Evolutionary conservation across 2,113 vertebrate species (phyloP), one percentile per base, ranked within the genome.

Genomic region (Sciurus niger): DNA sequence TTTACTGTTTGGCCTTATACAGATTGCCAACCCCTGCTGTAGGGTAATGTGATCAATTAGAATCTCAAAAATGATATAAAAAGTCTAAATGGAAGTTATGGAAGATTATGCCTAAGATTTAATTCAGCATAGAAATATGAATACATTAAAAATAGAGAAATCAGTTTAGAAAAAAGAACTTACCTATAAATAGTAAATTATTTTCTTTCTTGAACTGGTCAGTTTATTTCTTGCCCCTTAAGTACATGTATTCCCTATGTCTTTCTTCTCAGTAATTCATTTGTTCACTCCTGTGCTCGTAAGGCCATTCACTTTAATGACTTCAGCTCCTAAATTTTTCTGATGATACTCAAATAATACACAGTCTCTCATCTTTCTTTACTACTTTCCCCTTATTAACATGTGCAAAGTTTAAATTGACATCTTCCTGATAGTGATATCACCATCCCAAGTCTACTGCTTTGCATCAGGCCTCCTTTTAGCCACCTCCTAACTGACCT

Each of bases 291-390:
- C 46, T 40, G 17, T 25, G 16, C 55, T 43, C 40, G 32, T 43
- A 48, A 68, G 22, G 10, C 34, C 17, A 37, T 46, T 83, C 12
- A 55, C 9, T 88, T 5, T 82, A 3, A 53, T 4, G 17, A 30
- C 43, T 28, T 76, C 14, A 55, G n/a, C 43, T 94, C 53, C 79
- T 83, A 40, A 43, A n/a, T 83, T 37, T 48, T 68, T 88, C 28
- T 82, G 9, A 28, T 92, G 60, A 82, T 25, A 34, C 60, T 72
- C 32, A 60, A 80, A 65, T 58, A 65, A 68, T n/a, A 51, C 46
- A 6, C 65, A 22, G 32, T 65, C 77, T 83, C 37, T 86, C 85
- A 63, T 76, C 55, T 92, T 80, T 90, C 43, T 95, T 83, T 89
- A 43, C 34, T 76, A 34, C 80, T 65, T 83, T 79, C 6, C 51